Percentiles rank a stretch among this genome's conserved stretches.
Conservation (phyloP, 2,888 invertebrate species). For the Prionchulus punctatus region DNA sequence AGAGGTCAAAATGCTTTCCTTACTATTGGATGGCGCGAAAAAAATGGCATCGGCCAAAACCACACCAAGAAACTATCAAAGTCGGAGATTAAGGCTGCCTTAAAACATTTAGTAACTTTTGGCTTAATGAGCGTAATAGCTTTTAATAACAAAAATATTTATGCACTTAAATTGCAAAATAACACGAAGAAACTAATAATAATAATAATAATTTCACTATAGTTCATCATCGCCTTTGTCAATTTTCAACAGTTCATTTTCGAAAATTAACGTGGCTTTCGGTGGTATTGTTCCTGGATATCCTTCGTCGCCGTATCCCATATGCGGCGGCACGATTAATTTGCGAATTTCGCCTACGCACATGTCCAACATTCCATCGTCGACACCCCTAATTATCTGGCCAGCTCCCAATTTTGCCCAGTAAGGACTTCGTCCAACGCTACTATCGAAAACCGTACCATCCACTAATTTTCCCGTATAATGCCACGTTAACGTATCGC, state of each 20-base stretch:
- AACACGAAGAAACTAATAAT: neutral
- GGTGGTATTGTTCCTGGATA: neutral
- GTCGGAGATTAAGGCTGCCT: too few species aligned
- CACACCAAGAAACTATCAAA: too few species aligned
- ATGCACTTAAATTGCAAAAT: neutral
- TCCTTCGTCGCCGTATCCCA: neutral
- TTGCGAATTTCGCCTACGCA: neutral
- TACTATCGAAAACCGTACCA: conserved; percentile 8
- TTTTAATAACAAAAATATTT: too few species aligned
- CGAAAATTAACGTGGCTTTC: neutral
- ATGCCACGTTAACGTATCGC: conserved; percentile 7
- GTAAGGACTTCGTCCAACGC: conserved; percentile 6
- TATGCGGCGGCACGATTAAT: neutral
- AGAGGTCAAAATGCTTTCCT: too few species aligned
- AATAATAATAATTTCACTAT: neutral
- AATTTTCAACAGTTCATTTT: neutral
- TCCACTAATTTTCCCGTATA: conserved; percentile 5
- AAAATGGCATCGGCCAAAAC: too few species aligned
- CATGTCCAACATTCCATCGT: conserved; percentile 7
- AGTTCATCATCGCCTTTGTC: neutral
- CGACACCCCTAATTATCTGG: conserved; percentile 3
- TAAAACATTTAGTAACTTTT: too few species aligned
- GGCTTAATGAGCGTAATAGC: too few species aligned
- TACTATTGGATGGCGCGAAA: too few species aligned
- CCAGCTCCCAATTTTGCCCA: conserved; percentile 3